Base-by-base conservation (phyloP, 2,888 invertebrate genomes). In the Oscheius myriophilus region DNA sequence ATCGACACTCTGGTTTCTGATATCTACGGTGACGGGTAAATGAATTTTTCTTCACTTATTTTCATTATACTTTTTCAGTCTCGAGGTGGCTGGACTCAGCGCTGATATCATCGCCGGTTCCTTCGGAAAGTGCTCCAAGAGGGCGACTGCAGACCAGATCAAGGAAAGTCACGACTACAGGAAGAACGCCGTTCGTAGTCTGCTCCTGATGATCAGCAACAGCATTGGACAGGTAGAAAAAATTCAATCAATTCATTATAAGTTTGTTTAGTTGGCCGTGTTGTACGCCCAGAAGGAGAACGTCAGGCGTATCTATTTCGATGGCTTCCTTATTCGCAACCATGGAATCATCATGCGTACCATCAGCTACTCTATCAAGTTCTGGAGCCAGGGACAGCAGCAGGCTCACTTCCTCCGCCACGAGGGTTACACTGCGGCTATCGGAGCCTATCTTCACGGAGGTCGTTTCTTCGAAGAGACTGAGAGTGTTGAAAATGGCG, bases 341-440 rank as follows among this genome's bases (percentile, higher is more conserved):
- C 91, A 91, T 87, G 91, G 91, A 0, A 87, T 91, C 7, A 91
- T 91, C 64, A 91, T 92, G 91, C 90, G 91, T 78, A 91, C 91
- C 4, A 90, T 92, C 67, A 90, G 90, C 7, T 91, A 89, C 86
- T 90, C 91, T 54, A 90, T 91, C 71, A 91, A 91, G 79, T 92
- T 90, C 85, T 92, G 91, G 91, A 91, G 51, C 41, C 51, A 52
- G 25, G 51, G 51, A 21, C 11, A 51, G 2, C 23, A 49, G 7
- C 63, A 63, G 79, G 90, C 91, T 1, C 87, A 91, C 69, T 92
- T 91, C 86, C 88, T 92, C 33, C 88, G 92, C 14, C 92, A 92
- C 85, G 91, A 92, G 87, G 91, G 91, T 4, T 92, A 92, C 81
- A 87, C 91, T 26, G 91, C 91, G 51, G 91, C 91, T 0, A 91